phyloP scores from a whole-genome alignment of 2,888 invertebrate genomes.

The Sminthurinus aureus region DNA sequence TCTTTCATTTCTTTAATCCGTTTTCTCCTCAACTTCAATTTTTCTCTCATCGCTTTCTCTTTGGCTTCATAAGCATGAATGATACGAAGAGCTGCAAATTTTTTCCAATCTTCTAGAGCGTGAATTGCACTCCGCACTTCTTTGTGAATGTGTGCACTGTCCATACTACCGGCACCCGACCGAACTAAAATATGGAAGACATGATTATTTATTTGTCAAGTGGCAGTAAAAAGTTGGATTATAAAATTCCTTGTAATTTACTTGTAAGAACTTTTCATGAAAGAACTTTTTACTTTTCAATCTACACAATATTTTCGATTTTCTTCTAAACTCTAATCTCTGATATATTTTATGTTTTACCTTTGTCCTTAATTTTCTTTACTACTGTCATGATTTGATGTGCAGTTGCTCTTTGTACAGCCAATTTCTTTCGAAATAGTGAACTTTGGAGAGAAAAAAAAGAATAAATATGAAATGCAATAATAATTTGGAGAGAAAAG shows the following conservation, averaged over 20 bases:
- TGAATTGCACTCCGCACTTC: slow-evolving; percentile 37
- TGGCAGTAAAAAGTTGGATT: no score
- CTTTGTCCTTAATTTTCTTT: slow-evolving; percentile 35
- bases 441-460: slow-evolving; percentile 27
- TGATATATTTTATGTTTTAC: no score
- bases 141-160: slow-evolving; percentile 9
- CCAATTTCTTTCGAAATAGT: slow-evolving; percentile 37
- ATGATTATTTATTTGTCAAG: no score
- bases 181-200: no score
- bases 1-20: slow-evolving; percentile 35
- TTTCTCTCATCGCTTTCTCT: slow-evolving; percentile 32
- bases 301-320: no score
- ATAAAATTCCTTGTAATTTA: no score
- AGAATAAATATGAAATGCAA: no score
- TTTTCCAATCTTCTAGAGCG: slow-evolving; percentile 40
- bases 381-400: slow-evolving; percentile 40
- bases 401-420: slow-evolving; percentile 35
- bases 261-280: no score
- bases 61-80: slow-evolving; percentile 38
- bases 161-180: slow-evolving; percentile 10
- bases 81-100: slow-evolving; percentile 33
- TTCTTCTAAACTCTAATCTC: no score
- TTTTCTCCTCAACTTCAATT: slow-evolving; percentile 13
- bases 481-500: not conserved
- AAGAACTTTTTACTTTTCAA: no score